phyloP scores from a whole-genome alignment of 64 coral and sea anemone species.

The Anthopleura sola region DNA sequence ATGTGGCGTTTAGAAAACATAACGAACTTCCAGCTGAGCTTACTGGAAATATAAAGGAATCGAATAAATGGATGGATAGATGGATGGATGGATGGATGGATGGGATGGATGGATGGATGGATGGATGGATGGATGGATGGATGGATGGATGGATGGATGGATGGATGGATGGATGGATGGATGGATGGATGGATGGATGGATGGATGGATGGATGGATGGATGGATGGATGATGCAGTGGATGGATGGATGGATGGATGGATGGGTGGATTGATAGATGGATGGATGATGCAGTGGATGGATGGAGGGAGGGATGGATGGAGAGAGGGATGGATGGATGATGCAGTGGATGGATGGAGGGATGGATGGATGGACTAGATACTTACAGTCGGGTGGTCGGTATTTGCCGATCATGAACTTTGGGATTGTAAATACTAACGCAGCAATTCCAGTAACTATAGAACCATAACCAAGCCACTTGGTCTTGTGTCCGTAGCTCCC shows the following conservation, averaged over 20 bases:
- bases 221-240: no score
- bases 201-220: no score
- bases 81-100: neutral
- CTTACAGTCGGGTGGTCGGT: neutral
- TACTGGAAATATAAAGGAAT: neutral
- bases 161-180: no score
- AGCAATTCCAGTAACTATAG: conserved; percentile 52
- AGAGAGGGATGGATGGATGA: no score
- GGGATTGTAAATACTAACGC: conserved; percentile 11
- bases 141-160: no score
- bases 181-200: no score
- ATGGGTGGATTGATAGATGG: neutral
- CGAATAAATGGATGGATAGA: neutral
- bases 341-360: no score
- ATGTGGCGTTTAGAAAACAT: neutral
- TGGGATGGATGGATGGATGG: no score
- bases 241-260: no score
- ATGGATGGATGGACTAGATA: neutral
- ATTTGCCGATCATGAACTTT: conserved; percentile 2
- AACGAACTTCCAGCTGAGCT: neutral
- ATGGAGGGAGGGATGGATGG: no score
- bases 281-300: no score
- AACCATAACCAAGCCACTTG: conserved; percentile 79
- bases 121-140: no score
- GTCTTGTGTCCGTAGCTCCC: conserved; percentile 86